Evolutionary conservation across 2,113 vertebrate species (phyloP), one percentile per base, ranked within the genome.

Genomic region (Passer montanus): DNA sequence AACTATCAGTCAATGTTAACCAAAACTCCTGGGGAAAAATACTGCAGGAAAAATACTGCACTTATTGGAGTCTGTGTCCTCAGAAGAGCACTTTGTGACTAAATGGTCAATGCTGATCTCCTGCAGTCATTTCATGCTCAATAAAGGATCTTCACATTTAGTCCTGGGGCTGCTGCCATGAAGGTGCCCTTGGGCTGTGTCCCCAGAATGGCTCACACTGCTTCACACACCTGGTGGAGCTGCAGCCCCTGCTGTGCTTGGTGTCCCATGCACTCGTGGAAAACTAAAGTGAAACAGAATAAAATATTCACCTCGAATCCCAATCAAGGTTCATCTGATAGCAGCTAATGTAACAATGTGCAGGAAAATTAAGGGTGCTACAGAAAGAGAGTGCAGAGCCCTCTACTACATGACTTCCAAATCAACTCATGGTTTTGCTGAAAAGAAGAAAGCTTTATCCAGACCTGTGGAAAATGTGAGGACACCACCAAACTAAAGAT

Each of bases 171-270:
- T 23, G 41, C 43, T 69, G n/a, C 33, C 46, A 19, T 9, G 46
- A 15, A 75, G 43, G 13, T 83, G 43, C 41, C 72, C 6, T 5
- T 27, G 63, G 58, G 53, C 69, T 2, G 2, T 33, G 23, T 16
- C 8, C 55, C 37, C 28, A 24, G 31, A 18, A 4, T 2, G 1
- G 16, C 3, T 0, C 79, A 28, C 3, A 1, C 16, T 2, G 5
- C 37, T 43, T 59, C 44, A 26, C 8, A 11, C 31, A 7, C 19
- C 52, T 50, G 49, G 7, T 18, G 0, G 1, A 80, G 33, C 44
- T 81, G 59, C 73, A 81, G 53, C 11, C 35, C n/a, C 35, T 11
- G 11, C 35, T 55, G 35, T 24, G 33, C 11, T 14, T 11, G 5
- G 6, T 11, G 21, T 26, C 37, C 60, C 19, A 1, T 11, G 18